Conservation (phyloP, 2,888 invertebrate genomes). For the Salticus scenicus region DNA sequence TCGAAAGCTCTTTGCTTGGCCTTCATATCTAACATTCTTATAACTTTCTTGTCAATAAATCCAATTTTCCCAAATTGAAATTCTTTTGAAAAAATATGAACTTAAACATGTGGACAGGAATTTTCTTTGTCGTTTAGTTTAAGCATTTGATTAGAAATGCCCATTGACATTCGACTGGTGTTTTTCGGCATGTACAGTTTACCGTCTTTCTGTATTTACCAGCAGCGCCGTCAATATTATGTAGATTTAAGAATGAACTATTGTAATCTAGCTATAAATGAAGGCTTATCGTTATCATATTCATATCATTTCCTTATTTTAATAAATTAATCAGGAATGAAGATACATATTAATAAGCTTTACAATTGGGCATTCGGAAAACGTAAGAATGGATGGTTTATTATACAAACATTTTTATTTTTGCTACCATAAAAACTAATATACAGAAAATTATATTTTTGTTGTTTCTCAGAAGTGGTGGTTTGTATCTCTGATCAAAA, state of each 20-base stretch:
- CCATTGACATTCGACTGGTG: conserved; percentile 5
- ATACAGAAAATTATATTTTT: too few relatives aligned
- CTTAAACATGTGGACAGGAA: not conserved
- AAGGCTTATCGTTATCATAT: not conserved
- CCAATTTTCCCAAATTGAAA: not conserved
- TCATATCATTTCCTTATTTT: conserved; percentile 2
- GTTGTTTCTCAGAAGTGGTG: too few relatives aligned
- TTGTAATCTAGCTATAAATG: conserved; percentile 10
- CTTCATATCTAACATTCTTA: not conserved
- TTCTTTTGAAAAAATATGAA: conserved; percentile 17
- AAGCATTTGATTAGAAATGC: not conserved
- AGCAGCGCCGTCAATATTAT: conserved; percentile 2
- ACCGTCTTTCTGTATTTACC: not conserved
- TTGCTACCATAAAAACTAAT: too few relatives aligned
- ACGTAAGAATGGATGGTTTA: conserved; percentile 19
- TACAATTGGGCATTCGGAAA: not conserved
- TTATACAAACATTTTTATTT: not conserved
- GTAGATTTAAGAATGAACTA: not conserved
- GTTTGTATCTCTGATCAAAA: too few relatives aligned
- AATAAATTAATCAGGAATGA: not conserved
- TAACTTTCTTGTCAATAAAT: conserved; percentile 17
- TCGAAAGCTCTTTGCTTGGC: not conserved
- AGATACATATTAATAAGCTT: conserved; percentile 18
- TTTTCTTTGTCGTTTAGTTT: not conserved
- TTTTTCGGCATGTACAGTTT: conserved; percentile 18